Evolutionary conservation across 2,888 invertebrate genomes (phyloP), one percentile per base, ranked within the genome.

Genomic region (Mesochorus sp.): DNA sequence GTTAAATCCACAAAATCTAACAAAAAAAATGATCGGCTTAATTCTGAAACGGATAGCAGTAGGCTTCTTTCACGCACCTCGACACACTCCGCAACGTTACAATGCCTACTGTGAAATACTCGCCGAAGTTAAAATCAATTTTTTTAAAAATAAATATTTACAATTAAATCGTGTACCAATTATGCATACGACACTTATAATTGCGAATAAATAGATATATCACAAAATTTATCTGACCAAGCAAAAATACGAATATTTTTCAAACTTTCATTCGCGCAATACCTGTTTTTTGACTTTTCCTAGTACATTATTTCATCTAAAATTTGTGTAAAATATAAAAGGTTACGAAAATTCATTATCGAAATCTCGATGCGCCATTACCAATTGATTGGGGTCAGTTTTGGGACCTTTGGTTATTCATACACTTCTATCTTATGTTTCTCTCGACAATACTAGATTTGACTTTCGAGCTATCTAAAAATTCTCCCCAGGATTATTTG

Each of bases 131-230:
- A 59, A 73, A 71, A 67, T 75, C 59, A 17, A 72, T 28, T 1
- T 49, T 42, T 19, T 28, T 21, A 26, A 26, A 51, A 72, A 66
- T 67, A 70, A n/a, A n/a, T 80, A 80, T 77, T 66, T 78, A 78
- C 72, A 80, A 14, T 14, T 64, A 72, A 72, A 68, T 53, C 73
- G 44, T 34, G 42, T 78, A 80, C 68, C 67, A 72, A 51, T 42
- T 26, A 53, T 64, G 17, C 31, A 53, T 62, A 80, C 67, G 61
- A n/a, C n/a, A n/a, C n/a, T n/a, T n/a, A n/a, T n/a, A 73, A 72
- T 70, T 76, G 79, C 61, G 47, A 79, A 79, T 79, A 81, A 79
- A 81, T 79, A 79, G 68, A 76, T 61, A 74, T 79, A 81, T 81
- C 79, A 81, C 81, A 81, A 81, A 79, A 79, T 67, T 77, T 61